Percentiles rank a stretch among this genome's conserved stretches.
Conservation (phyloP, 2,888 invertebrate genomes). For the Scaptomyza caliginosa region DNA sequence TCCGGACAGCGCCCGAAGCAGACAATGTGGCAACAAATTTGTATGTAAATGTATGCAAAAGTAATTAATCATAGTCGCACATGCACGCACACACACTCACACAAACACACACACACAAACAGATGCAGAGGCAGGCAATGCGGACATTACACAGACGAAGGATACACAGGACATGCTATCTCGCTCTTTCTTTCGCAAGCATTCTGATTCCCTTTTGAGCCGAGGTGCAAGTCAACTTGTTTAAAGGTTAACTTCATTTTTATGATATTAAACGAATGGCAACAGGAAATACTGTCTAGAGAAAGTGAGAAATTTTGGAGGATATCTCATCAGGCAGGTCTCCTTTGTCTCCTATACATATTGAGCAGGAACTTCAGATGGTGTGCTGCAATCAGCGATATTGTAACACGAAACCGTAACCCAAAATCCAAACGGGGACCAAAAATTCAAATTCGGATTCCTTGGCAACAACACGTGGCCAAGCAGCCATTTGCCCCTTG, state of each 20-base stretch:
- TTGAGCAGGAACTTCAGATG: conserved; percentile 47
- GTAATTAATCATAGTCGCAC: conserved; percentile 79
- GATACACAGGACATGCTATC: conserved; percentile 27
- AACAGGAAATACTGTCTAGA: neutral
- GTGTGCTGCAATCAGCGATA: conserved; percentile 40
- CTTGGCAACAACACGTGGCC: conserved; percentile 49
- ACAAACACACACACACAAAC: conserved; percentile 27
- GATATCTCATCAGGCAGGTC: neutral
- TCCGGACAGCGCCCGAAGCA: conserved; percentile 58
- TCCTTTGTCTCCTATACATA: conserved; percentile 2
- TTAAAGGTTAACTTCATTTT: conserved; percentile 76
- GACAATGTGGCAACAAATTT: conserved; percentile 81
- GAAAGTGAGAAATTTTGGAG: neutral
- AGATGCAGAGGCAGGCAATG: conserved; percentile 40
- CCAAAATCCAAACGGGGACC: conserved; percentile 9
- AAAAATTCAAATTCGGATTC: conserved; percentile 40
- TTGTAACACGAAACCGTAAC: conserved; percentile 69
- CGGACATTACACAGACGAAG: conserved; percentile 54
- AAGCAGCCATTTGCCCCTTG: conserved; percentile 40
- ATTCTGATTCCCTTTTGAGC: neutral
- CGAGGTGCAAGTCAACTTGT: conserved; percentile 66
- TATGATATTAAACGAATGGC: conserved; percentile 39
- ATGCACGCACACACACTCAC: conserved; percentile 59
- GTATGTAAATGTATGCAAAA: conserved; percentile 80
- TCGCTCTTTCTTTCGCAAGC: conserved; percentile 9